Evolutionary conservation across 2,113 vertebrate genomes (phyloP).

Genomic region (Oncorhynchus nerka): DNA sequence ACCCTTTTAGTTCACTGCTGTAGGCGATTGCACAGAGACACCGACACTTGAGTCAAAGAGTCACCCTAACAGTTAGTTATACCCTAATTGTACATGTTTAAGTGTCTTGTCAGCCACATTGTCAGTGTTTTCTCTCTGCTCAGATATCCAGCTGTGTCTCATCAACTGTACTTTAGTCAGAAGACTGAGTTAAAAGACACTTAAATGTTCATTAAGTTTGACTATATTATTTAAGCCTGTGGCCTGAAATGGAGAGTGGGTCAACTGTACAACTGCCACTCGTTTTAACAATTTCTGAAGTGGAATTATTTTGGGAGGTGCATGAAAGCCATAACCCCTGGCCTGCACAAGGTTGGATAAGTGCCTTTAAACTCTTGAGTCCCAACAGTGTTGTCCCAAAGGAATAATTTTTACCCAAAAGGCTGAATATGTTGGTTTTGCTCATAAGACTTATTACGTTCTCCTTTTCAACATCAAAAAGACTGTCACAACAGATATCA

Average conservation of each 20-base stretch:
- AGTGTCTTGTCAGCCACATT: neutral
- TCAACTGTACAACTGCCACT: neutral
- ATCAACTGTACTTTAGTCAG: neutral
- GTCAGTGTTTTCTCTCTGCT: neutral
- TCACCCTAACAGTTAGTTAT: neutral
- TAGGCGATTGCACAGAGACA: no score
- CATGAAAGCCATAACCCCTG: neutral
- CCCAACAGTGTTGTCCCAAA: no score
- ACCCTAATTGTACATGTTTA: neutral
- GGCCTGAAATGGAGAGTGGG: constrained; percentile 26
- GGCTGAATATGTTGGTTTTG: no score
- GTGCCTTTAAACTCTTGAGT: neutral
- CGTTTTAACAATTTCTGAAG: neutral
- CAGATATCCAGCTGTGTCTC: neutral
- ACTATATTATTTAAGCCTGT: constrained; percentile 36
- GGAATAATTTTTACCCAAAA: no score
- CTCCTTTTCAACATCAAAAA: no score
- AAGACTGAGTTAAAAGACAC: neutral
- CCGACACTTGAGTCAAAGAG: no score
- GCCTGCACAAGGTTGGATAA: no score
- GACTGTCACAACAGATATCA: no score
- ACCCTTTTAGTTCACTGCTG: neutral
- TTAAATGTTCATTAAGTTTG: constrained; percentile 22
- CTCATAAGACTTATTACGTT: no score
- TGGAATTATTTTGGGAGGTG: neutral